Base-by-base conservation (phyloP, 2,888 invertebrate species). In the Eulithis testata region DNA sequence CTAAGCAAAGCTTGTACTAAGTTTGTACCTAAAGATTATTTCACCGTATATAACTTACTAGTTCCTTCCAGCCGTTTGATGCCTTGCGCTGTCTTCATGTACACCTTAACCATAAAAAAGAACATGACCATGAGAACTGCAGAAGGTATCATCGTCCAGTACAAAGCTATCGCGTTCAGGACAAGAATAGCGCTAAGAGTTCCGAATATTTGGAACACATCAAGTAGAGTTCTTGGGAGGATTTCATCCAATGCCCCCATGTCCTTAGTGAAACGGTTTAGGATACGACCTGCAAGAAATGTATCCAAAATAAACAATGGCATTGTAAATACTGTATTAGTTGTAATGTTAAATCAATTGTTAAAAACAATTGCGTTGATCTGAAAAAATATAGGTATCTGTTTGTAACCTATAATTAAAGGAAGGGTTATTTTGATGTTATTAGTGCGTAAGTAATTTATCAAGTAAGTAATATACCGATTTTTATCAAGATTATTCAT, bases 251-350 rank as follows among this genome's bases (percentile, higher is more conserved):
- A 94, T 0, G 96, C 94, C 0, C 97, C 97, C 82, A 97, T 95
- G 83, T 98, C 98, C 83, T 97, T 98, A 4, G 97, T 96, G 79
- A 98, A 98, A 59, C 98, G 85, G 72, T 94, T 94, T 52, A 98
- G 91, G 70, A 98, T 96, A 60, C 96, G 94, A 44, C 96, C 96
- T 93, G 53, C 3, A 43, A 65, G 9, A 8, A 11, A 40, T 7
- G 21, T 49, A 66, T 31, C 21, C 14, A 45, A 63, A 37, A 37
- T 44, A 45, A n/a, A 40, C 37, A 52, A 44, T n/a, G n/a, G n/a
- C n/a, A 40, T 31, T 4, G 31, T 31, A 31, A 4, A 4, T 31
- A 31, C 31, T 31, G 31, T 5, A 5, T 31, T 31, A 5, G 4
- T 31, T 31, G 31, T 31, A 21, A 21, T 21, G 21, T 21, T 21